These are phyloP conservation scores for Napeogenes sylphis DNA, from an alignment of 2,888 invertebrate species.

Conservation along the genomic window DNA sequence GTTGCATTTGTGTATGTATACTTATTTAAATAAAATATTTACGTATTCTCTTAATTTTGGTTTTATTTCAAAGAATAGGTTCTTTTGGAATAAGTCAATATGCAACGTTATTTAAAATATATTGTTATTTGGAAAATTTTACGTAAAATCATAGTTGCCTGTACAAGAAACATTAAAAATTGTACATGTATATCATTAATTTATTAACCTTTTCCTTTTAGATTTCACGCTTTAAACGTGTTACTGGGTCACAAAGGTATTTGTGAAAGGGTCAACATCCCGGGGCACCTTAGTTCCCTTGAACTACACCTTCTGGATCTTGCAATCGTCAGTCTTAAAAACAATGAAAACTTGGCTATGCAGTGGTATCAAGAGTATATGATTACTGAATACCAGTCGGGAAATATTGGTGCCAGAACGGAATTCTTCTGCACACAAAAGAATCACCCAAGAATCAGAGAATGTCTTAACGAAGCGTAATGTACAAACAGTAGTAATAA, in stretches of 20 bases:
- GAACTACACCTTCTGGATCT: slow-evolving; percentile 46
- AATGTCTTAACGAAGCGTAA: background rate
- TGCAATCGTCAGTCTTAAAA: slow-evolving; percentile 36
- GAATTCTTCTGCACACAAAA: slow-evolving; percentile 32
- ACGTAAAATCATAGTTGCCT: no score
- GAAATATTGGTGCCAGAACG: slow-evolving; percentile 36
- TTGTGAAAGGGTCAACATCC: slow-evolving; percentile 47
- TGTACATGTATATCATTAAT: background rate
- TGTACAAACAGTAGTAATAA: no score
- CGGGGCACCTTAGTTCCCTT: slow-evolving; percentile 38
- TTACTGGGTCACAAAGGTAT: slow-evolving; percentile 51
- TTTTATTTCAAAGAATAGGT: no score
- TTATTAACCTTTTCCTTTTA: slow-evolving; percentile 30
- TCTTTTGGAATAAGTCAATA: no score
- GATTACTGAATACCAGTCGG: slow-evolving; percentile 20
- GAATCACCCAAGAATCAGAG: background rate
- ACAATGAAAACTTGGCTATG: slow-evolving; percentile 40
- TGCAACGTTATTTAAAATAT: no score
- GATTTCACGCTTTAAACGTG: slow-evolving; percentile 48
- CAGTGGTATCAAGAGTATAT: slow-evolving; percentile 40
- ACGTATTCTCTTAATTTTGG: no score
- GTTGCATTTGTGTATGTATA: background rate
- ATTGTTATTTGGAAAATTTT: no score
- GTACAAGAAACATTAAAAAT: no score
- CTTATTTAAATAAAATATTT: no score